Evolutionary conservation across 2,113 vertebrate species (phyloP).

Genomic region (Oryzias woworae): DNA sequence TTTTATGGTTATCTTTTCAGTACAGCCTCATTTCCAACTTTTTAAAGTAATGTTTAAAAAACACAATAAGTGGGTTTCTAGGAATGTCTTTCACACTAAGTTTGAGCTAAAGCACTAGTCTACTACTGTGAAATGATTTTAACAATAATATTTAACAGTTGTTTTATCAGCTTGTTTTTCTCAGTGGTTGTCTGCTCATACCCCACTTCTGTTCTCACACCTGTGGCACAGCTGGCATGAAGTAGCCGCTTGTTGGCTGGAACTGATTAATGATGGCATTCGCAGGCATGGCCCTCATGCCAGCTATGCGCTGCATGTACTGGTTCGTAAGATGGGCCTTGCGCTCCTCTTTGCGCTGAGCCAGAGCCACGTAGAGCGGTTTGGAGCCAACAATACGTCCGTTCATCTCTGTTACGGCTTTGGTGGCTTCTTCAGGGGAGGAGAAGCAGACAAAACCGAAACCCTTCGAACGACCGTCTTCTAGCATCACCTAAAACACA

Average conservation of each 20-base stretch:
- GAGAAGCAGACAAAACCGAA: conserved; percentile 99
- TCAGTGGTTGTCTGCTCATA: not conserved
- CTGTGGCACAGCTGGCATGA: conserved; percentile 97
- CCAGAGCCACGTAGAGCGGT: conserved; percentile 93
- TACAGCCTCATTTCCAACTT: too few relatives aligned
- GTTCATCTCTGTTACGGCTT: conserved; percentile 99
- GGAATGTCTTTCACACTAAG: too few relatives aligned
- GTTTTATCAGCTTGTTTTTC: too few relatives aligned
- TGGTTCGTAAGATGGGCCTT: conserved; percentile 98
- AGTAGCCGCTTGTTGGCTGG: conserved; percentile 95
- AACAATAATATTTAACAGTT: too few relatives aligned
- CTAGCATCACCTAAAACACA: conserved; percentile 90
- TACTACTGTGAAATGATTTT: too few relatives aligned
- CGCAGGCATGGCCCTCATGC: conserved; percentile 95
- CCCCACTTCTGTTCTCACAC: conserved; percentile 64
- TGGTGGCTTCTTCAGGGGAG: conserved; percentile 97
- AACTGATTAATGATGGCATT: conserved; percentile 98
- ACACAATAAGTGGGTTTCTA: too few relatives aligned
- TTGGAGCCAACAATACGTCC: conserved; percentile 98
- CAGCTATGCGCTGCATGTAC: conserved; percentile 98
- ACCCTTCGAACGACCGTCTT: conserved; percentile 97
- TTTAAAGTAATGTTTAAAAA: too few relatives aligned
- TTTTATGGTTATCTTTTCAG: too few relatives aligned
- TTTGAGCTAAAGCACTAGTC: too few relatives aligned
- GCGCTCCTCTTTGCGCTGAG: conserved; percentile 95